Base-by-base conservation (phyloP, 2,113 vertebrate genomes). In the Sterna hirundo region DNA sequence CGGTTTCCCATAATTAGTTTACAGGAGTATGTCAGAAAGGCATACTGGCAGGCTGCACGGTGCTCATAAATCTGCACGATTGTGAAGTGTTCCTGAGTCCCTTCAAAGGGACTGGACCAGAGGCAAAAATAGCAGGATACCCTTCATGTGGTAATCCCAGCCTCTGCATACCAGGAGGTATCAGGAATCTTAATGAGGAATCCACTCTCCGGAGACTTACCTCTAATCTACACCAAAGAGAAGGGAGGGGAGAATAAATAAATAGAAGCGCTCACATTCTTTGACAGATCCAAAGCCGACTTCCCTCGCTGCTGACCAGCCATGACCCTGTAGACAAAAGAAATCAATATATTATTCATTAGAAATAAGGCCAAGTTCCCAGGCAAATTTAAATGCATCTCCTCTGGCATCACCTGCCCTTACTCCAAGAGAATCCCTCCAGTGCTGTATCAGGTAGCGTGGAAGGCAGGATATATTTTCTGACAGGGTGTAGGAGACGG, bases 1-100 rank as follows among this genome's bases (percentile, higher is more conserved):
- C 84, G 93, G 40, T 93, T 96, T 97, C 93, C 91, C 84, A 70
- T 94, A 87, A 96, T 96, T 94, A 86, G 87, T 95, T 96, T 90
- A 80, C 93, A 97, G 76, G 82, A 90, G 16, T 57, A 88, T 86
- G 42, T 91, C 72, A 90, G 91, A 77, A 89, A 96, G 60, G 54
- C 62, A 17, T 18, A 84, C 81, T 96, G 93, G 86, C 83, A 89
- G 81, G 42, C 75, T 83, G 55, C 62, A 46, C 25, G 79, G 54
- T 13, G 29, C 62, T 91, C 89, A 94, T 95, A 97, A 96, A 97
- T 97, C 93, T 86, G 54, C 32, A 57, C 2, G 8, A 55, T 13
- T 90, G 75, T 83, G 30, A 95, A 93, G 65, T 77, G 46, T 94
- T 91, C 68, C 91, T 94, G 62, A 34, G 46, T 94, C 51, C 68